Percentiles rank a stretch among this genome's conserved stretches.
phyloP scores from a whole-genome alignment of 2,888 invertebrate species.

The Plebejus melissa region DNA sequence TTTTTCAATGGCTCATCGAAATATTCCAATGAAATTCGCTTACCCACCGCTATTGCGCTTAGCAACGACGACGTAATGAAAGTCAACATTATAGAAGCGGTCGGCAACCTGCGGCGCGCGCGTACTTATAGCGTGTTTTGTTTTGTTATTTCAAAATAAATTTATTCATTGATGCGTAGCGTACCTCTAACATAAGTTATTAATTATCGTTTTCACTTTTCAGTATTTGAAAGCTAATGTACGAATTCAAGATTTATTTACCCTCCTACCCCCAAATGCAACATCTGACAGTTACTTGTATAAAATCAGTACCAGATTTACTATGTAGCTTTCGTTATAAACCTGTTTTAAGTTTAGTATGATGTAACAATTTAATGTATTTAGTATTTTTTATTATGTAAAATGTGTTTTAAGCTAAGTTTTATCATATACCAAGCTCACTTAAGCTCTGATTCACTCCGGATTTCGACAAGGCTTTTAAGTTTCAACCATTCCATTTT shows the following conservation, averaged over 20 bases:
- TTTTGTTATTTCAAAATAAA: background rate
- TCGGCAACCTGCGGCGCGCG: background rate
- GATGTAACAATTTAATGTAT: too few species aligned
- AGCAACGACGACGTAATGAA: conserved; percentile 47
- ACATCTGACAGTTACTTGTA: too few species aligned
- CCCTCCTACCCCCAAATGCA: too few species aligned
- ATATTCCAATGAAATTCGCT: conserved; percentile 22
- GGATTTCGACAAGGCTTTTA: background rate
- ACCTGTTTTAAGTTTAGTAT: too few species aligned
- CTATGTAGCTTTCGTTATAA: too few species aligned
- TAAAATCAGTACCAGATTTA: too few species aligned
- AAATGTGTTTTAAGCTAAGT: too few species aligned
- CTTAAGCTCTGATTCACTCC: background rate
- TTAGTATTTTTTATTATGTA: too few species aligned
- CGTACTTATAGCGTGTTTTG: background rate
- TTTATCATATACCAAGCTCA: too few species aligned
- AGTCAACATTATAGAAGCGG: background rate
- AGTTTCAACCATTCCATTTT: too few species aligned
- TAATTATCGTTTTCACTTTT: background rate
- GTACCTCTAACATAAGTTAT: background rate
- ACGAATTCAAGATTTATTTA: too few species aligned
- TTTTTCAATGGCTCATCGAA: conserved; percentile 20
- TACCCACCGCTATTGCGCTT: background rate
- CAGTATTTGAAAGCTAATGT: too few species aligned
- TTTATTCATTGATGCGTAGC: background rate